Percentiles rank a stretch among this genome's conserved stretches.
These are phyloP conservation scores for Leiothrix lutea DNA, from an alignment of 2,113 vertebrate genomes.

Conservation along the genomic window DNA sequence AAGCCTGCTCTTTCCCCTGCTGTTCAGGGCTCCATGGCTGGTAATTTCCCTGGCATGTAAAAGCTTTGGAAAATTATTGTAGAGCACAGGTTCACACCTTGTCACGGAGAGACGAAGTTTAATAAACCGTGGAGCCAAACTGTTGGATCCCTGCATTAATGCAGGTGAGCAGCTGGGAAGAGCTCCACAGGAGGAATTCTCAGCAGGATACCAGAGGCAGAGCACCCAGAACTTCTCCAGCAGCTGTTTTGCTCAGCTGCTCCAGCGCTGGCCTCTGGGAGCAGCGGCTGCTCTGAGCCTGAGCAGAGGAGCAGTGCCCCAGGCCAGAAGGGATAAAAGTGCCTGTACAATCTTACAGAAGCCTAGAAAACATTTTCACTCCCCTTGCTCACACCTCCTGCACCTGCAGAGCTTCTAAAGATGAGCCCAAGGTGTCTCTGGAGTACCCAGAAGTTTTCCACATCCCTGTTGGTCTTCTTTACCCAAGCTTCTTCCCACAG, in stretches of 20 bases:
- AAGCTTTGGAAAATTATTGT: conserved; percentile 17
- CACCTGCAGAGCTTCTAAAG: background rate
- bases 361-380: background rate
- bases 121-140: conserved; percentile 41
- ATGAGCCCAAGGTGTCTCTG: background rate
- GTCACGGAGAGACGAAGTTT: conserved; percentile 13
- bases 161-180: background rate
- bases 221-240: conserved; percentile 9
- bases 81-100: conserved; percentile 26
- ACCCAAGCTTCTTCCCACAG: background rate
- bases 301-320: background rate
- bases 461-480: background rate
- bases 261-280: background rate
- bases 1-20: background rate
- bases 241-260: conserved; percentile 23
- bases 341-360: background rate
- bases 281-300: background rate
- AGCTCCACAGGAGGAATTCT: background rate
- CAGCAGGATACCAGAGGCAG: background rate
- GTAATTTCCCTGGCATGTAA: conserved; percentile 20
- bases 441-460: background rate
- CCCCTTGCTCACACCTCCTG: background rate
- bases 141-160: background rate
- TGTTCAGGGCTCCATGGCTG: background rate
- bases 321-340: background rate